Evolutionary conservation across 2,888 invertebrate genomes (phyloP).

Genomic region (Proisotoma minuta): DNA sequence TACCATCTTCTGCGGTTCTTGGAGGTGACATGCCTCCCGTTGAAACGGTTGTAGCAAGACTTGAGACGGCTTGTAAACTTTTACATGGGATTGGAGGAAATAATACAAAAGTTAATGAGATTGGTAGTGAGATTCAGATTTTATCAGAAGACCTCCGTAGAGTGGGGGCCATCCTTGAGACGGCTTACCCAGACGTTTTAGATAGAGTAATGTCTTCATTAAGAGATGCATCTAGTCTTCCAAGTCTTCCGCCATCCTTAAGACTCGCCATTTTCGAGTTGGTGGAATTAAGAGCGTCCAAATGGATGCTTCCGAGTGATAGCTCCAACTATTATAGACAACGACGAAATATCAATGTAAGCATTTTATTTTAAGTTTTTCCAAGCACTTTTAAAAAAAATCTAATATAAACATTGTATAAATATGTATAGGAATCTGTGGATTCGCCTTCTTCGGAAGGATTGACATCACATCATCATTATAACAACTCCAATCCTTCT

Average conservation of each 20-base stretch:
- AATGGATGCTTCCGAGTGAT: slow-evolving; percentile 80
- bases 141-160: slow-evolving; percentile 41
- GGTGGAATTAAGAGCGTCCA: slow-evolving; percentile 85
- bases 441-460: background rate
- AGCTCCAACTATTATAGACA: slow-evolving; percentile 73
- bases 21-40: slow-evolving; percentile 42
- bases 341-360: slow-evolving; percentile 50
- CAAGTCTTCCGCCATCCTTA: slow-evolving; percentile 36
- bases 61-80: slow-evolving; percentile 43
- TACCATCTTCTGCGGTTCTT: background rate
- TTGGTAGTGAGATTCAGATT: slow-evolving; percentile 41
- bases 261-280: slow-evolving; percentile 66
- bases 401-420: background rate
- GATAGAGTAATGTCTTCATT: slow-evolving; percentile 44
- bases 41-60: slow-evolving; percentile 44
- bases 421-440: background rate
- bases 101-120: slow-evolving; percentile 40
- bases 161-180: slow-evolving; percentile 43
- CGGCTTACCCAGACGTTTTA: slow-evolving; percentile 41
- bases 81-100: slow-evolving; percentile 44
- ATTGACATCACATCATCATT: background rate
- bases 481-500: background rate
- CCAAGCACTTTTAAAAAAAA: background rate
- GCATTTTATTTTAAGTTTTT: background rate
- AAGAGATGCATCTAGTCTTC: slow-evolving; percentile 45